Evolutionary conservation across 2,797 vertebrate genomes (phyloP).

Genomic region (Pipistrellus pipistrellus): DNA sequence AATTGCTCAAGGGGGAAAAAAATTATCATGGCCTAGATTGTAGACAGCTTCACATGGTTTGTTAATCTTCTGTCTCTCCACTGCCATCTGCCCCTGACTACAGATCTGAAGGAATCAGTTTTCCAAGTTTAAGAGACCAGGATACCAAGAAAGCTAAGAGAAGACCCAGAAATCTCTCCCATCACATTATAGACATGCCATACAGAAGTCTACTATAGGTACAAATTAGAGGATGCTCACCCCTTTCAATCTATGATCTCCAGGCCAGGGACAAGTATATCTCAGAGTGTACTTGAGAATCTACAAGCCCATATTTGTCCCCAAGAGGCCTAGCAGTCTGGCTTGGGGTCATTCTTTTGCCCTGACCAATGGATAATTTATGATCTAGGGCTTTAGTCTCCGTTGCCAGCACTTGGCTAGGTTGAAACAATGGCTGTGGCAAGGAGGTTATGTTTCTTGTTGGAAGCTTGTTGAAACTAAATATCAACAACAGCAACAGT

Average conservation of each 20-base stretch:
- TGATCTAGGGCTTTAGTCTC: background rate
- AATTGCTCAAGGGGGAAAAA: constrained; percentile 13
- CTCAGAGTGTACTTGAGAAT: background rate
- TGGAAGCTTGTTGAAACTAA: background rate
- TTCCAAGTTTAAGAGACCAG: background rate
- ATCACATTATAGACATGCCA: background rate
- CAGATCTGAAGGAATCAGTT: background rate
- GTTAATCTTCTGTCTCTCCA: background rate
- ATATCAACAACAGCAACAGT: background rate
- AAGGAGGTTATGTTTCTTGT: background rate
- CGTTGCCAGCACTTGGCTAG: background rate
- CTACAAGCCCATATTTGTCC: background rate
- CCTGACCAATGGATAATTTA: background rate
- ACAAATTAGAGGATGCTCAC: background rate
- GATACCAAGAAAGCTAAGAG: background rate
- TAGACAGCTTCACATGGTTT: background rate
- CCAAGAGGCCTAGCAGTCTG: background rate
- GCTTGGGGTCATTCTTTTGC: background rate
- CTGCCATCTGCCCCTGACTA: background rate
- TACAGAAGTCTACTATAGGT: background rate
- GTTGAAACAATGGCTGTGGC: background rate
- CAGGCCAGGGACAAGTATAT: background rate
- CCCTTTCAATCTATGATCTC: background rate
- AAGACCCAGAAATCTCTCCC: background rate
- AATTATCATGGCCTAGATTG: background rate